These are phyloP conservation scores for Propithecus perrieri DNA, from an alignment of 2,797 vertebrate genomes.

Conservation along the genomic window DNA sequence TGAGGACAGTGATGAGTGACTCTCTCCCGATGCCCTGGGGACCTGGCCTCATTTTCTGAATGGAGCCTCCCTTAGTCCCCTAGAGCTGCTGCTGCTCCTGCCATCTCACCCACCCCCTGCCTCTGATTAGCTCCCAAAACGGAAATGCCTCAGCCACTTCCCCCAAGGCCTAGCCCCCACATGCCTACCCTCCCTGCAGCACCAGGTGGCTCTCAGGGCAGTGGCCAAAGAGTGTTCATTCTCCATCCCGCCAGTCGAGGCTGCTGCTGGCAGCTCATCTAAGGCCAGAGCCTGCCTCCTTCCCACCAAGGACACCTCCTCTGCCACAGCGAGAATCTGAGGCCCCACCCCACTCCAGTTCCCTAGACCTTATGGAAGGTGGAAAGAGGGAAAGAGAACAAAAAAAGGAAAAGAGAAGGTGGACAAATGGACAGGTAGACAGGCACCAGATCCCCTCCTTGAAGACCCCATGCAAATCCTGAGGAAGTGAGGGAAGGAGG, in stretches of 20 bases:
- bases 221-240: not conserved
- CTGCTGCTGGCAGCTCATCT: not conserved
- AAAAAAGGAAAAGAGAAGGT: not conserved
- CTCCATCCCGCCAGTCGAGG: not conserved
- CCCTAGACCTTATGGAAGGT: not conserved
- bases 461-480: not conserved
- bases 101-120: not conserved
- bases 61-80: not conserved
- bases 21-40: not conserved
- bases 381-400: not conserved
- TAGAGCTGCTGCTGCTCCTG: not conserved
- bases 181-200: not conserved
- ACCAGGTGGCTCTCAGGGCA: not conserved
- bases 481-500: not conserved
- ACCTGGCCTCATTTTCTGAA: not conserved
- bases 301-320: not conserved
- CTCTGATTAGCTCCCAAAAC: not conserved
- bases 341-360: not conserved
- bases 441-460: not conserved
- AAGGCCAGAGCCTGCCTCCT: not conserved
- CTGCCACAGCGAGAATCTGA: not conserved
- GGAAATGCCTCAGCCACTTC: not conserved
- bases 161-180: not conserved
- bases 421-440: not conserved
- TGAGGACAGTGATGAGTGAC: constrained; percentile 39